A percentile compares a stretch with the other conserved stretches of the same genome.
phyloP scores from a whole-genome alignment of 1,140 invertebrate genomes.

The Drosophila santomea region DNA sequence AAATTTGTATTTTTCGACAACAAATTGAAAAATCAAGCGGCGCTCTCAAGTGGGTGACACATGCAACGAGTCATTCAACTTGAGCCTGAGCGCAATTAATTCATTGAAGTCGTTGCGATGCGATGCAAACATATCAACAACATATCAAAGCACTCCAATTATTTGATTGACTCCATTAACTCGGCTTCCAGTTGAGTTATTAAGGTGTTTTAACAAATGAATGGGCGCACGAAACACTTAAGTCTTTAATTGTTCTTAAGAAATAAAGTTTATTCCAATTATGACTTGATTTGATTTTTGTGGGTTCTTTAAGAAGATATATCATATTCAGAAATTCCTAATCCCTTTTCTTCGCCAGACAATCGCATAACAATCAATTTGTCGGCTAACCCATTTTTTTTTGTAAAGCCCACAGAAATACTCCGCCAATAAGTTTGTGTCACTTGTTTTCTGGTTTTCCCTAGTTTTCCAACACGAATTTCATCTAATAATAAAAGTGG shows the following conservation, averaged over 20 bases:
- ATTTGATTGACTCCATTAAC: constrained; percentile 9
- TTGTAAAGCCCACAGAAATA: constrained; percentile 12
- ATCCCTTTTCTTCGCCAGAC: constrained; percentile 44
- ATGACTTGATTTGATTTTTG: no score
- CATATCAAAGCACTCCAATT: constrained; percentile 12
- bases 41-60: constrained; percentile 48
- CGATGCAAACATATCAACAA: neutral
- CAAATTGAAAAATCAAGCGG: constrained; percentile 49
- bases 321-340: constrained; percentile 17
- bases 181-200: constrained; percentile 18
- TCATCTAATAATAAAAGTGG: constrained; percentile 64
- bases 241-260: no score
- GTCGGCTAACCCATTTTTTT: constrained; percentile 39
- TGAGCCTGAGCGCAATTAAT: constrained; percentile 27
- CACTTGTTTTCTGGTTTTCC: neutral
- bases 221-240: no score
- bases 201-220: constrained; percentile 6
- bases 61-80: constrained; percentile 69
- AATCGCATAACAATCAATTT: constrained; percentile 27
- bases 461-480: constrained; percentile 50
- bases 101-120: constrained; percentile 32
- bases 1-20: constrained; percentile 63
- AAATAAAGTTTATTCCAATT: no score
- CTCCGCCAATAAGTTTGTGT: constrained; percentile 17
- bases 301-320: no score